A percentile compares a stretch with the other conserved stretches of the same genome.
Conservation (phyloP, 1,140 invertebrate genomes). For the Drosophila sechellia region DNA sequence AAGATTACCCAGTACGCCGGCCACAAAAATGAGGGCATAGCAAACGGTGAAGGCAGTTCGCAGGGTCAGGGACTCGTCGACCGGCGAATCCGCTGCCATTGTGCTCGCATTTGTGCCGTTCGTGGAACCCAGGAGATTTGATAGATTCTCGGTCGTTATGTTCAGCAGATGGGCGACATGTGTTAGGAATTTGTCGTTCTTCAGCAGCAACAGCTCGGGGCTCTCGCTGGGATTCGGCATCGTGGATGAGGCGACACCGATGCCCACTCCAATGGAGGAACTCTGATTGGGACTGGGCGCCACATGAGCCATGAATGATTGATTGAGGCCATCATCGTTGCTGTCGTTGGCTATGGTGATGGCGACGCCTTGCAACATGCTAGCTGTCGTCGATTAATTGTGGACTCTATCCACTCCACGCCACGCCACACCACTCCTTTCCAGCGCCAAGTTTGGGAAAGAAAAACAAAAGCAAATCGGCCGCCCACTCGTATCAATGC, state of each 20-base stretch:
- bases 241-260: neutral
- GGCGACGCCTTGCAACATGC: constrained; percentile 58
- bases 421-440: neutral
- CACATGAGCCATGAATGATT: constrained; percentile 75
- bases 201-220: constrained; percentile 66
- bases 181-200: constrained; percentile 74
- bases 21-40: constrained; percentile 91
- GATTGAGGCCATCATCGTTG: constrained; percentile 71
- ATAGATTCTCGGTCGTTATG: constrained; percentile 77
- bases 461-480: constrained; percentile 11
- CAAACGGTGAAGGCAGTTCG: constrained; percentile 89
- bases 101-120: constrained; percentile 48
- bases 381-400: constrained; percentile 72
- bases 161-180: constrained; percentile 79
- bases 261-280: neutral
- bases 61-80: constrained; percentile 85
- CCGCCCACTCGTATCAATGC: constrained; percentile 38
- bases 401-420: constrained; percentile 24
- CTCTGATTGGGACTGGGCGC: constrained; percentile 43
- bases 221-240: constrained; percentile 22
- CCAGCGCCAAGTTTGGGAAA: neutral
- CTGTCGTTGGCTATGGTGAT: constrained; percentile 43
- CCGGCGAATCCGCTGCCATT: constrained; percentile 23
- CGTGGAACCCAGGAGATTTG: constrained; percentile 61
- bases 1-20: constrained; percentile 92